A percentile compares a stretch with the other conserved stretches of the same genome.
These are phyloP conservation scores for Conus betulinus DNA, from an alignment of 1,140 invertebrate genomes.

Conservation along the genomic window DNA sequence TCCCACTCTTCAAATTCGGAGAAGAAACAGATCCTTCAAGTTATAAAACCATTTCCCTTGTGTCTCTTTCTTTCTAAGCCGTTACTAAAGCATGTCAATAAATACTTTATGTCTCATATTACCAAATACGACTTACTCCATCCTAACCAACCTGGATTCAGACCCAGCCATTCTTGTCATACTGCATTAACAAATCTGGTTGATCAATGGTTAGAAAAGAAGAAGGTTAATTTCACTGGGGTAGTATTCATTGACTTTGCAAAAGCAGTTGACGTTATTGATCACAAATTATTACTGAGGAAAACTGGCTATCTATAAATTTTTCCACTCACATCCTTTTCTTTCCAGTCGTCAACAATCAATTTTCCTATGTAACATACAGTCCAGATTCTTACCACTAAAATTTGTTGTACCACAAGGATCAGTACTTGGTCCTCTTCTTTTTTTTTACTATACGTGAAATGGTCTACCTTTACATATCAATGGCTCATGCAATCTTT, in stretches of 20 bases:
- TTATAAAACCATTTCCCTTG: too few relatives aligned
- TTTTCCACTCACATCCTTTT: background rate
- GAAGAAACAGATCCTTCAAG: too few relatives aligned
- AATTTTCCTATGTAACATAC: background rate
- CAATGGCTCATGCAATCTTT: background rate
- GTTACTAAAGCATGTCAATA: background rate
- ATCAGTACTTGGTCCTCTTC: background rate
- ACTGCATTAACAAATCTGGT: background rate
- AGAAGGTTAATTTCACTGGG: background rate
- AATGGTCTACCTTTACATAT: background rate
- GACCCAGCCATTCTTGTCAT: background rate
- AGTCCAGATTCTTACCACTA: background rate
- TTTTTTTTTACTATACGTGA: background rate
- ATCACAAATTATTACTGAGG: background rate
- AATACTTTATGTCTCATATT: background rate
- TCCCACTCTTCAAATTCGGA: too few relatives aligned
- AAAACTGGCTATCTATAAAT: background rate
- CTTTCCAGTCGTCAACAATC: background rate
- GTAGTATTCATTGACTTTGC: background rate
- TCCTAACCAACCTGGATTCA: background rate
- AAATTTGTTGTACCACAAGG: background rate
- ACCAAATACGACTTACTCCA: background rate
- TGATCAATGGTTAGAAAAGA: background rate
- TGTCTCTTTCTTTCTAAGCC: background rate
- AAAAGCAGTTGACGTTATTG: background rate